Base-by-base conservation (phyloP, 2,888 invertebrate genomes). In the Bimastos eiseni region DNA sequence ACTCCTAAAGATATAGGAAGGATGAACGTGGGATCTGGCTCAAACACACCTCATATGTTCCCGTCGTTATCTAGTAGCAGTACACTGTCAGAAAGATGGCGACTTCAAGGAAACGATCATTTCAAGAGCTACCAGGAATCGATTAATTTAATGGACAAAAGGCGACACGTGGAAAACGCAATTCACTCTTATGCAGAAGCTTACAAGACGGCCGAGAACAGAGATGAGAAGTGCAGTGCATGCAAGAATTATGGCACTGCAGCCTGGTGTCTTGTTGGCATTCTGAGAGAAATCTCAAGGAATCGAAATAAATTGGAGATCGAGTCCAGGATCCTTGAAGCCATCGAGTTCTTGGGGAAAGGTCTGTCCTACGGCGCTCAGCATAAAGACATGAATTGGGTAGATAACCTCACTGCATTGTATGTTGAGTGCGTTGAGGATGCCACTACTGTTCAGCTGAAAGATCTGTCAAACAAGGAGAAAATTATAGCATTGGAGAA, bases 321-420 rank as follows among this genome's bases (percentile, higher is more conserved):
- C 11, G 70, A 70, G 8, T 30, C 70, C 70, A 6, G 70, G n/a
- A 0, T 70, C n/a, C 30, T 70, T n/a, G 70, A 70, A 70, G 70
- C 70, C 70, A 70, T 70, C n/a, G 70, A 70, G 70, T 70, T 70
- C 70, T 70, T 70, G 70, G 70, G 70, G n/a, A 70, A 70, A 70
- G 70, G 70, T n/a, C n/a, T 70, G 6, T 30, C 30, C n/a, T 70
- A 70, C 11, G 70, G 70, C 8, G n/a, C n/a, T 70, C 70, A 70
- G 70, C 17, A 3, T 70, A 70, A 70, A 70, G 70, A 70, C 11
- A 0, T n/a, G 11, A 70, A n/a, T n/a, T 70, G 70, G 70, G n/a
- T 6, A 0, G 70, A 70, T 70, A n/a, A n/a, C 70, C 70, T 70
- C 13, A 70, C 70, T n/a, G 70, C 70, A n/a, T 70, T 70, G 70